phyloP scores from a whole-genome alignment of 2,888 invertebrate genomes.

The Andrena minutula region DNA sequence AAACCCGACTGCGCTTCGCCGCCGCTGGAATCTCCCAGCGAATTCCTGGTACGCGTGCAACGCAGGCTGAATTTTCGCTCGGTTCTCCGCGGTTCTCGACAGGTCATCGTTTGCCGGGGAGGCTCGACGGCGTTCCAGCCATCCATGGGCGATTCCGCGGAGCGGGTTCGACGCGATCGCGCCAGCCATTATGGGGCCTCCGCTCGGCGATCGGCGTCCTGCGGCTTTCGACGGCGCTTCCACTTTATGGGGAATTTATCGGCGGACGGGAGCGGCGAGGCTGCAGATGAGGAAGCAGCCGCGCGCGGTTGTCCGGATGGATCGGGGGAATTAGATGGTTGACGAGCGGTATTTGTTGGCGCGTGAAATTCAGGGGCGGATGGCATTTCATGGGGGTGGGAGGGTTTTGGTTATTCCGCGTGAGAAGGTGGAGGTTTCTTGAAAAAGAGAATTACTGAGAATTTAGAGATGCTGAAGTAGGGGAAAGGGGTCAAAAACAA shows the following conservation, averaged over 20 bases:
- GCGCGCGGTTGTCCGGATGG: slow-evolving; percentile 23
- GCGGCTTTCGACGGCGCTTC: slow-evolving; percentile 22
- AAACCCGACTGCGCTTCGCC: slow-evolving; percentile 63
- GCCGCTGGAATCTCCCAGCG: slow-evolving; percentile 54
- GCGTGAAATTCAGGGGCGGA: slow-evolving; percentile 4
- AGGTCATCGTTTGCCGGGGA: neutral
- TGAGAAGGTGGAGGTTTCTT: too few relatives aligned
- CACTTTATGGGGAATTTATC: slow-evolving; percentile 45
- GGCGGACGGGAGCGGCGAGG: neutral
- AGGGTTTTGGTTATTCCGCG: too few relatives aligned
- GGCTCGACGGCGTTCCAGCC: neutral
- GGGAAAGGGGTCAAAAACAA: too few relatives aligned
- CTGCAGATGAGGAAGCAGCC: neutral
- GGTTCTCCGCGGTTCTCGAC: neutral
- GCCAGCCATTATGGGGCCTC: slow-evolving; percentile 16
- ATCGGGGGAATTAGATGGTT: slow-evolving; percentile 15
- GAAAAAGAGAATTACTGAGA: too few relatives aligned
- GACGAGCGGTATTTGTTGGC: slow-evolving; percentile 18
- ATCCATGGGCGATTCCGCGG: slow-evolving; percentile 23
- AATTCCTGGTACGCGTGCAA: slow-evolving; percentile 42
- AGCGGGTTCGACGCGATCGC: slow-evolving; percentile 11
- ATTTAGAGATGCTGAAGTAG: too few relatives aligned
- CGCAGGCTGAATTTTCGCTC: slow-evolving; percentile 27
- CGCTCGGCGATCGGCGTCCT: slow-evolving; percentile 12
- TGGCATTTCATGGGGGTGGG: neutral